Evolutionary conservation across 2,888 invertebrate species (phyloP).

Genomic region (Mermis nigrescens): DNA sequence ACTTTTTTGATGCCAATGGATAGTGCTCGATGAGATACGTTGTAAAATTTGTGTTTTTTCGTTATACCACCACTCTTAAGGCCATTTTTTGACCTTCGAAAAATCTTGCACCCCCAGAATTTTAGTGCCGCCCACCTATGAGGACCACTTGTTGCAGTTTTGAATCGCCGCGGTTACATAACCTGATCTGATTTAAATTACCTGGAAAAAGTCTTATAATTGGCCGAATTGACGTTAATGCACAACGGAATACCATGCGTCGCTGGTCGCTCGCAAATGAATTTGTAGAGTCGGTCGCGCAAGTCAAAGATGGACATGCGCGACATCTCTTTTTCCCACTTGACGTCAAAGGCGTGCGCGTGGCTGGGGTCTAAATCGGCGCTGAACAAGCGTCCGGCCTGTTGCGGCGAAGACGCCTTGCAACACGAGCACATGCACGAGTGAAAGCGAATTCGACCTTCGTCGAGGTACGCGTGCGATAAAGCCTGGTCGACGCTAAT

Average conservation of each 20-base stretch:
- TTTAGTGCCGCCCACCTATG: too few relatives aligned
- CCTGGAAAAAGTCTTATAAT: conserved; percentile 52
- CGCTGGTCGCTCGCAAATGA: conserved; percentile 80
- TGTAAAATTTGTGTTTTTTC: too few relatives aligned
- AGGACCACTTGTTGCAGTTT: too few relatives aligned
- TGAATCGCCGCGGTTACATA: too few relatives aligned
- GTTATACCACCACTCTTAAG: too few relatives aligned
- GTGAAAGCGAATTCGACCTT: conserved; percentile 87
- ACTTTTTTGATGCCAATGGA: too few relatives aligned
- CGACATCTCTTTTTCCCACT: conserved; percentile 84
- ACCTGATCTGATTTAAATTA: too few relatives aligned
- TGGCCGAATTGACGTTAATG: conserved; percentile 98
- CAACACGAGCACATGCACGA: conserved; percentile 99
- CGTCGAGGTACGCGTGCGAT: conserved; percentile 88
- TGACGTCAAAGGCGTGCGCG: conserved; percentile 72
- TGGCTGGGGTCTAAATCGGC: conserved; percentile 47
- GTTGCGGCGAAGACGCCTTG: conserved; percentile 27
- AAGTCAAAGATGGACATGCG: conserved; percentile 30
- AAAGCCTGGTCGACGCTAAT: conserved; percentile 84
- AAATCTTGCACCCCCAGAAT: too few relatives aligned
- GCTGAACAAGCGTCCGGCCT: conserved; percentile 11
- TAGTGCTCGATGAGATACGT: too few relatives aligned
- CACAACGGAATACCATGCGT: conserved; percentile 88
- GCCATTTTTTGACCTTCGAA: too few relatives aligned
- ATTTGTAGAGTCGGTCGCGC: conserved; percentile 91